phyloP scores from a whole-genome alignment of 2,797 vertebrate genomes.

The Garrulus glandarius region DNA sequence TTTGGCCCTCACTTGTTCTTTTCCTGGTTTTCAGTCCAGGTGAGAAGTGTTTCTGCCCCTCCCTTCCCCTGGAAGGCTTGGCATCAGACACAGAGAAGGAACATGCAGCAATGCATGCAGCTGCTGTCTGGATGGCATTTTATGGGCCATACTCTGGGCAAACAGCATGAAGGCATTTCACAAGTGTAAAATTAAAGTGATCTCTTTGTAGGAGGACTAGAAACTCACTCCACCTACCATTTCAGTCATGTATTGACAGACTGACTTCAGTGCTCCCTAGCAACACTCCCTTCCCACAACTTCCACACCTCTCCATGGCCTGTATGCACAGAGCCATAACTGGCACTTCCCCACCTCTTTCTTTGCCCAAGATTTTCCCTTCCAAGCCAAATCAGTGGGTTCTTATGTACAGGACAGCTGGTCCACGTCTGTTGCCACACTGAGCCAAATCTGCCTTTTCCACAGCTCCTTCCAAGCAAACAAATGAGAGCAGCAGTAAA shows the following conservation, averaged over 20 bases:
- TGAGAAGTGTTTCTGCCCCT: neutral
- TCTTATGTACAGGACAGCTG: neutral
- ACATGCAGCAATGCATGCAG: rapidly evolving
- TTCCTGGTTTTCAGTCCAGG: neutral
- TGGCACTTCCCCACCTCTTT: neutral
- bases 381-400: neutral
- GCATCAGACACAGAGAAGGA: neutral
- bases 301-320: neutral
- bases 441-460: neutral
- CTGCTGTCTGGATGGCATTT: neutral
- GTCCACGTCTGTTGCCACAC: neutral
- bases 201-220: neutral
- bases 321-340: too few species aligned
- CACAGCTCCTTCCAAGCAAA: neutral
- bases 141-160: neutral
- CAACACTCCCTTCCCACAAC: neutral
- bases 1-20: neutral
- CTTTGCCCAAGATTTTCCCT: neutral
- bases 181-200: neutral
- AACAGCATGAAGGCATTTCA: neutral
- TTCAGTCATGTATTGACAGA: neutral
- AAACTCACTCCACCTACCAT: neutral
- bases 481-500: neutral
- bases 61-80: neutral
- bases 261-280: neutral